These are phyloP conservation scores for Diorhabda sublineata DNA, from an alignment of 1,140 invertebrate species.

Conservation along the genomic window DNA sequence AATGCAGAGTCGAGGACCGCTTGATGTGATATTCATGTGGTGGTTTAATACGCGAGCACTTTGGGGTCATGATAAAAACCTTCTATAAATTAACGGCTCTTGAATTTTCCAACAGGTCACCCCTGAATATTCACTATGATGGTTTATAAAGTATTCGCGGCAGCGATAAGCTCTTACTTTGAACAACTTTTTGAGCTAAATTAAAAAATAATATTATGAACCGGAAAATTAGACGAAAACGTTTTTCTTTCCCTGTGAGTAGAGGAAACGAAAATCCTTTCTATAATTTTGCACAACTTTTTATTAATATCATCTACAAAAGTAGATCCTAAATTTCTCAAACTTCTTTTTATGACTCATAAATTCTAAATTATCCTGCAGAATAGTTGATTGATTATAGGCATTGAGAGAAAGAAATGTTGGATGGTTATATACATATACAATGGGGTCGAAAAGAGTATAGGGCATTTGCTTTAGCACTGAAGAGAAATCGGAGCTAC, in stretches of 20 bases:
- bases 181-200: conserved; percentile 1
- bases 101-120: conserved; percentile 1
- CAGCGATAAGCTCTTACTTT: background rate
- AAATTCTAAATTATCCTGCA: no score
- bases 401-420: no score
- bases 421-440: no score
- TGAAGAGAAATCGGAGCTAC: no score
- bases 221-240: background rate
- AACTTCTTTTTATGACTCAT: no score
- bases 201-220: conserved; percentile 3
- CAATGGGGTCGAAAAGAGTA: no score
- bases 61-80: conserved; percentile 2
- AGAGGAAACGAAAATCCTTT: no score
- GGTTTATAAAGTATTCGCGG: background rate
- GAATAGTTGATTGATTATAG: no score
- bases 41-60: conserved; percentile 1
- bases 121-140: background rate
- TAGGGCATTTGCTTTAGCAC: no score
- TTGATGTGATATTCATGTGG: conserved; percentile 2
- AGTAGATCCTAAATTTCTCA: no score
- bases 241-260: background rate
- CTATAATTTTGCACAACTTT: no score
- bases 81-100: conserved; percentile 2
- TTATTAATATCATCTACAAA: no score
- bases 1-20: background rate